Evolutionary conservation across 2,888 invertebrate species (phyloP).

Genomic region (Drosophila neutralis): DNA sequence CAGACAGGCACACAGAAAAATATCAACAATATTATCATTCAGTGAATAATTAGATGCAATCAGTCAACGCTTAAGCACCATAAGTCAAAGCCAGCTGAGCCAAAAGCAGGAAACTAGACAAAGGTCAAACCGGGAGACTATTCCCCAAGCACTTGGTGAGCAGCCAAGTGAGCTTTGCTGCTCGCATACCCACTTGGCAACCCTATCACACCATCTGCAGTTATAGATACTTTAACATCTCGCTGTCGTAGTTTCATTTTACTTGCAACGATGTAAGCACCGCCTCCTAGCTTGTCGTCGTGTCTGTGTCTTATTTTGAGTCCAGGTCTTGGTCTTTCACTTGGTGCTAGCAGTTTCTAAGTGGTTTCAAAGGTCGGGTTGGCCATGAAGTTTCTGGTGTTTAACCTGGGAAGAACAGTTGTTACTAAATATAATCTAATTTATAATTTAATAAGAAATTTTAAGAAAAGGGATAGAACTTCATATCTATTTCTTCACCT

Average conservation of each 20-base stretch:
- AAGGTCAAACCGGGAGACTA: conserved; percentile 55
- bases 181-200: conserved; percentile 37
- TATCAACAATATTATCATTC: conserved; percentile 79
- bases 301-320: conserved; percentile 29
- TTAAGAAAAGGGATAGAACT: background rate
- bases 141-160: conserved; percentile 29
- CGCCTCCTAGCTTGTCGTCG: conserved; percentile 21
- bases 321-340: conserved; percentile 16
- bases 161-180: conserved; percentile 29
- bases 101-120: conserved; percentile 62
- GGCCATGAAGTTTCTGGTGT: conserved; percentile 21
- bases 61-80: conserved; percentile 82
- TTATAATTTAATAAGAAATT: background rate
- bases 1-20: conserved; percentile 53
- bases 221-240: conserved; percentile 58
- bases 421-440: background rate
- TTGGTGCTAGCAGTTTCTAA: conserved; percentile 11
- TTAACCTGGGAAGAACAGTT: background rate
- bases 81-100: conserved; percentile 71
- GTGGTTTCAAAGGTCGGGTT: conserved; percentile 29
- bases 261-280: conserved; percentile 43
- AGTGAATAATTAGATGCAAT: conserved; percentile 83
- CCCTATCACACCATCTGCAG: conserved; percentile 62
- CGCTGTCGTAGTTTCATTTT: conserved; percentile 47
- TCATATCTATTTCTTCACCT: no score